phyloP scores from a whole-genome alignment of 2,797 vertebrate genomes.

The Brachymystax lenok region DNA sequence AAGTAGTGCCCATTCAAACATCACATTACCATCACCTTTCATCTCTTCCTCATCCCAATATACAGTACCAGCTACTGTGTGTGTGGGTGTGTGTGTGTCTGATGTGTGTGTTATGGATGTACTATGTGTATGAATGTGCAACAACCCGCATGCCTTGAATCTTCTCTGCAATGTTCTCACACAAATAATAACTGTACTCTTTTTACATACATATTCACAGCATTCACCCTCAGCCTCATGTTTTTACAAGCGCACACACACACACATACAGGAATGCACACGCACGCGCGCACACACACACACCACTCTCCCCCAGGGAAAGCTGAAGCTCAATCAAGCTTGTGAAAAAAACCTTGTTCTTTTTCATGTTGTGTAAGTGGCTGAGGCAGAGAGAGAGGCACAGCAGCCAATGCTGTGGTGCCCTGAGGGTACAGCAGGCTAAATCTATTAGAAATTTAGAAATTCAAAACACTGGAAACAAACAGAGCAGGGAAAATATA shows the following conservation, averaged over 20 bases:
- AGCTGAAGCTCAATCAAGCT: conserved; percentile 17
- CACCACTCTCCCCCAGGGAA: conserved; percentile 9
- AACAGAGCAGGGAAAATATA: neutral
- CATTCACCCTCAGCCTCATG: conserved; percentile 4
- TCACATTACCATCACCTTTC: no score
- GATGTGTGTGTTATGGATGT: no score
- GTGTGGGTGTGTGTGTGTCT: no score
- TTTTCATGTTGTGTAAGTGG: conserved; percentile 39
- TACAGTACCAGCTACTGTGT: no score
- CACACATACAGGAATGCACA: no score
- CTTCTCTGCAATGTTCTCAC: no score
- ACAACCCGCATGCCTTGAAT: no score
- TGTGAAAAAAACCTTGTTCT: conserved; percentile 17
- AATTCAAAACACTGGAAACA: neutral
- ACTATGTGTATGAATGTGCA: no score
- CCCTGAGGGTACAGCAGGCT: neutral
- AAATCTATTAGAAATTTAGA: neutral
- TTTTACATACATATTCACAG: neutral
- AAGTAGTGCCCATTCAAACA: no score
- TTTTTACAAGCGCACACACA: neutral
- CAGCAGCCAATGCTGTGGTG: no score
- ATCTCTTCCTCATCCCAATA: no score
- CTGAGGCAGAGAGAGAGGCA: conserved; percentile 6
- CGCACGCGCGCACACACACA: neutral
- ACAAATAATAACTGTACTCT: no score